phyloP scores from a whole-genome alignment of 2,888 invertebrate genomes.

The Chirona hameri region DNA sequence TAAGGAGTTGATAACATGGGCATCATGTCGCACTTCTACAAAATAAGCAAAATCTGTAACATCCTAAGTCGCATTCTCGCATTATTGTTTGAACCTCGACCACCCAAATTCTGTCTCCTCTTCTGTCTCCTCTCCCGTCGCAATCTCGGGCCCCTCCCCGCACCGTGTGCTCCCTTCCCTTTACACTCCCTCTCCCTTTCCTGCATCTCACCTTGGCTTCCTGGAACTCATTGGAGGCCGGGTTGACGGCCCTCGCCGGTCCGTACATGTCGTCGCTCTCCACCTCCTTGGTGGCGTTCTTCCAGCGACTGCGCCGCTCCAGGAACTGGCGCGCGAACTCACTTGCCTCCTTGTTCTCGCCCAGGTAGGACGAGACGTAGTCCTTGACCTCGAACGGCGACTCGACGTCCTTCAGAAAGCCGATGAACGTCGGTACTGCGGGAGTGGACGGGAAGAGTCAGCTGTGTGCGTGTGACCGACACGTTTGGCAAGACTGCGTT shows the following conservation, averaged over 20 bases:
- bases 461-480: too few relatives aligned
- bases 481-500: too few relatives aligned
- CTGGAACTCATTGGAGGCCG: constrained; percentile 64
- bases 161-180: too few relatives aligned
- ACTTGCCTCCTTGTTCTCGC: constrained; percentile 75
- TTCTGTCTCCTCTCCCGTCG: too few relatives aligned
- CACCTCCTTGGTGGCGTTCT: constrained; percentile 49
- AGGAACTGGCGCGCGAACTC: constrained; percentile 89
- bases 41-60: too few relatives aligned
- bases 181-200: too few relatives aligned
- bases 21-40: too few relatives aligned
- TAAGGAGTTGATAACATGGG: too few relatives aligned
- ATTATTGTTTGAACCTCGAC: too few relatives aligned
- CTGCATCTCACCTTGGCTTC: constrained; percentile 65
- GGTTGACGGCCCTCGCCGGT: constrained; percentile 83
- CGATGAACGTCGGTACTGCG: constrained; percentile 86
- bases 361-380: constrained; percentile 85
- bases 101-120: too few relatives aligned
- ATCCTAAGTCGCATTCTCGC: too few relatives aligned
- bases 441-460: constrained; percentile 36
- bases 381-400: constrained; percentile 92
- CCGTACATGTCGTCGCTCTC: constrained; percentile 79
- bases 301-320: constrained; percentile 70
- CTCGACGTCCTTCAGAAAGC: constrained; percentile 87
- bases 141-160: too few relatives aligned